These are phyloP conservation scores for Okamejei kenojei DNA, from an alignment of 2,797 vertebrate genomes.

Conservation along the genomic window DNA sequence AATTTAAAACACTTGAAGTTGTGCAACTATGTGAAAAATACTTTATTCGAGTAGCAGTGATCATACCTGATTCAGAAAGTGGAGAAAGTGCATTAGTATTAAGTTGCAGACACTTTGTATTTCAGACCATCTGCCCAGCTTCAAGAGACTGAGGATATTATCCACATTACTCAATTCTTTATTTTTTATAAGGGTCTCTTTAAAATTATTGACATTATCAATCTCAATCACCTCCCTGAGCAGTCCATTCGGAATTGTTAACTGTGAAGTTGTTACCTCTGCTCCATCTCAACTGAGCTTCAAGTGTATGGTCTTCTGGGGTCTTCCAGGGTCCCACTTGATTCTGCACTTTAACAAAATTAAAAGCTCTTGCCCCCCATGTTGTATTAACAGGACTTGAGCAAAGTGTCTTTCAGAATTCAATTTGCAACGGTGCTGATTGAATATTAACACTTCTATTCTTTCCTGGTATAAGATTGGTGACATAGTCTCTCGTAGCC, in stretches of 20 bases:
- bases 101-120: neutral
- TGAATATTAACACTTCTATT: neutral
- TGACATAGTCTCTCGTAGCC: neutral
- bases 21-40: neutral
- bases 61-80: neutral
- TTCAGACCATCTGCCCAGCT: neutral
- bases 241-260: constrained; percentile 1
- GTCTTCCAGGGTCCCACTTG: neutral
- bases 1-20: neutral
- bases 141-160: neutral
- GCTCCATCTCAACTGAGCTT: neutral
- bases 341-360: neutral
- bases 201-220: neutral
- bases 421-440: neutral
- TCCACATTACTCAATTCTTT: neutral
- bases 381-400: neutral
- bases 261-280: neutral
- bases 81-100: too few relatives aligned
- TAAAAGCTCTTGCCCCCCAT: neutral
- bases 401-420: neutral
- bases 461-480: neutral
- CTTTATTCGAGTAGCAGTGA: neutral
- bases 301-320: neutral
- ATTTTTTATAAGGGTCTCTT: neutral
- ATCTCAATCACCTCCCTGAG: neutral